Evolutionary conservation across 1,140 invertebrate species (phyloP), one percentile per base, ranked within the genome.

Genomic region (Oryzaephilus surinamensis): DNA sequence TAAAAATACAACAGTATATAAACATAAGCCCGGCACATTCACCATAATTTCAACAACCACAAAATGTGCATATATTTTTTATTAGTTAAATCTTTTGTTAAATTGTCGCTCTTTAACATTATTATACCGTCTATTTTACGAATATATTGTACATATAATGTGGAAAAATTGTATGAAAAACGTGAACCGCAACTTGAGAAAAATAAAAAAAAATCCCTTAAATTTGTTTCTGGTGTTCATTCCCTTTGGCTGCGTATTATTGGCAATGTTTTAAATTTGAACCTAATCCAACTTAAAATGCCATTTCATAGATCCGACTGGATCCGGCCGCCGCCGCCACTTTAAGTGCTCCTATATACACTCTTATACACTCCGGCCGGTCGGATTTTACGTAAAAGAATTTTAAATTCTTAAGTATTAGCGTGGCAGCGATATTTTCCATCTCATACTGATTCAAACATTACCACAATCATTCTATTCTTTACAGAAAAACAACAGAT

Each of bases 381-480:
- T 34, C 46, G 55, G 55, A 55, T 62, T 62, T 61, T 48, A 51
- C 55, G 50, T 52, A 54, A 59, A 60, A 59, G 58, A 62, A 61
- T 62, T 62, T 62, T 61, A 61, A 62, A 61, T 62, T 61, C 55
- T 58, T 62, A 62, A 62, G 60, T 61, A n/a, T n/a, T n/a, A 58
- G 60, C 52, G 31, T 31, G 23, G 19, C n/a, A 35, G 18, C 21
- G 41, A 13, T 12, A 24, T 30, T 36, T 35, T 45, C 46, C 33
- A 24, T 48, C 50, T 42, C 44, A 38, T 32, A 52, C 41, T 12
- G 19, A 20, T 48, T 15, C 35, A 11, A 26, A 14, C 11, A 11
- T 33, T 13, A 6, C 20, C 20, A 10, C 11, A 14, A 11, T 30
- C 26, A 10, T 34, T 10, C 43, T 28, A 27, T 50, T 43, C 40